Base-by-base conservation (phyloP, 2,797 vertebrate genomes). In the Periparus ater region DNA sequence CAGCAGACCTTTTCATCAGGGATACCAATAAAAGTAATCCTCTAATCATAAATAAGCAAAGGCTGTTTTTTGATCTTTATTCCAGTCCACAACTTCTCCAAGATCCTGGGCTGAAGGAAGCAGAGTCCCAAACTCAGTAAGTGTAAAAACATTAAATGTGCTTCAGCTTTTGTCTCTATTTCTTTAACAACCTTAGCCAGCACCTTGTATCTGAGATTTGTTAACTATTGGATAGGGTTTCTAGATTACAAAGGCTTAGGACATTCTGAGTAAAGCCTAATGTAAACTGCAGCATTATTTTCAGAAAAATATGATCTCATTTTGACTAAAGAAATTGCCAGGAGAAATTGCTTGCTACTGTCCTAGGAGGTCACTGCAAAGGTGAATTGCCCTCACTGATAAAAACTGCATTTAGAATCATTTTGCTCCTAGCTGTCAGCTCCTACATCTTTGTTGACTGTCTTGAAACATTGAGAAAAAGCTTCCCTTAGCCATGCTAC, bases 131-230 rank as follows among this genome's bases (percentile, higher is more conserved):
- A 44, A 55, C 20, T 36, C 1, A 0, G 3, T 7, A 58, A 44
- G 10, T 12, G 15, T 25, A 30, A 63, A 54, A 85, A 13, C 1
- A 9, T 2, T 1, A 1, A 36, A 22, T 0, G 2, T 48, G 32
- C 26, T 47, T 86, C n/a, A 57, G 21, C 10, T 85, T 62, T 81
- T 84, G 18, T 27, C 8, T 77, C 16, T 53, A 3, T 60, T 66
- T 42, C 30, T 80, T 1, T 40, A 58, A 73, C 8, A 76, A 38
- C 3, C 14, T 78, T 19, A 72, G 27, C 17, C 19, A 67, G 40
- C 38, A 27, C 19, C 80, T 51, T 30, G 11, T 9, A 47, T 30
- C 14, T 80, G 73, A 93, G 62, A 27, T 42, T 61, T 95, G 48
- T 15, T 40, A n/a, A 21, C 29, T 3, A 0, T 29, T 42, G 47